phyloP scores from a whole-genome alignment of 2,797 vertebrate genomes.

The Leucoraja ocellata region DNA sequence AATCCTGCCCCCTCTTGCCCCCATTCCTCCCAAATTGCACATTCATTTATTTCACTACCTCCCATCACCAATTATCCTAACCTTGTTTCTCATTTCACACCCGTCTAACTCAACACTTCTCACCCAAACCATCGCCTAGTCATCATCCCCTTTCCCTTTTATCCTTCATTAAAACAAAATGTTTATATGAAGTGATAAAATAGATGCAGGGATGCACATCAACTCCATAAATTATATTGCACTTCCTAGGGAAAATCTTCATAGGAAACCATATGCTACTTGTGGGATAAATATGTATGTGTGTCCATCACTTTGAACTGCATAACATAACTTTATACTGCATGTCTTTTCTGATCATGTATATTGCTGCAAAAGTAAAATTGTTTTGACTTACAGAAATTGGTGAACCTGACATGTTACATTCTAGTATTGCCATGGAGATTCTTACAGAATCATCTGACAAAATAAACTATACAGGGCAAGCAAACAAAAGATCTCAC shows the following conservation, averaged over 20 bases:
- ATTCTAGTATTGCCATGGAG: not conserved
- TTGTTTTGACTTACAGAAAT: constrained; percentile 5
- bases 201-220: no score
- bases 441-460: constrained; percentile 50
- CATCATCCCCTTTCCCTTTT: no score
- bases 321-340: not conserved
- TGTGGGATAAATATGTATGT: not conserved
- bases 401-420: not conserved
- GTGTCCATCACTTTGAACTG: not conserved
- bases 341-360: not conserved
- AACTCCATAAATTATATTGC: no score
- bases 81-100: no score
- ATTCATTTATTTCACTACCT: no score
- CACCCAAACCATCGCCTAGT: no score
- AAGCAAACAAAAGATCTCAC: constrained; percentile 57
- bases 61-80: no score
- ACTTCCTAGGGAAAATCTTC: not conserved
- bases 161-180: not conserved
- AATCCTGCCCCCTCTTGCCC: no score
- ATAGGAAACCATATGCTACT: not conserved
- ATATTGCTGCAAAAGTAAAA: not conserved
- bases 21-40: no score
- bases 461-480: constrained; percentile 54
- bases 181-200: no score
- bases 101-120: no score